Percentiles rank a stretch among this genome's conserved stretches.
phyloP scores from a whole-genome alignment of 1,140 invertebrate species.

The Drosophila bocqueti region DNA sequence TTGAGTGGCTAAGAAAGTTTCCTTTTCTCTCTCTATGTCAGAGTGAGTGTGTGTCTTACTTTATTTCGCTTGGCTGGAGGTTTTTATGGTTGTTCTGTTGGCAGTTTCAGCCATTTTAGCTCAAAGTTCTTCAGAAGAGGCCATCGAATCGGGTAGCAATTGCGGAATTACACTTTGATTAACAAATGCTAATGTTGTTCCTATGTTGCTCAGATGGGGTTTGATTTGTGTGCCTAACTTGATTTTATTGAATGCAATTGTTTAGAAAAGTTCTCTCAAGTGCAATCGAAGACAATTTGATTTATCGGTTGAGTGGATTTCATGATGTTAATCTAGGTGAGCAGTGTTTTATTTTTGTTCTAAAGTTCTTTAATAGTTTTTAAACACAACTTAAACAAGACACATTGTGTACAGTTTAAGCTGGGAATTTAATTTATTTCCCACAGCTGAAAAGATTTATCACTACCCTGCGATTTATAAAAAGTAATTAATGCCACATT shows the following conservation, averaged over 20 bases:
- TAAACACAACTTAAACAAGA: not conserved
- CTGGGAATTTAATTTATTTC: not conserved
- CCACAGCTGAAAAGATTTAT: conserved; percentile 7
- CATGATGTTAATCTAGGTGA: conserved; percentile 5
- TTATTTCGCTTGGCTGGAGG: conserved; percentile 56
- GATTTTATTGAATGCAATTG: conserved; percentile 42
- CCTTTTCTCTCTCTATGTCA: conserved; percentile 29
- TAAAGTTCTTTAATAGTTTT: conserved; percentile 1
- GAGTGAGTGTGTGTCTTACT: conserved; percentile 30
- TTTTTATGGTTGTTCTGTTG: conserved; percentile 69
- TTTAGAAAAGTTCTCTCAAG: conserved; percentile 21
- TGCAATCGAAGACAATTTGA: conserved; percentile 25
- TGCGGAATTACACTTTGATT: conserved; percentile 55
- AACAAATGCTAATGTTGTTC: conserved; percentile 51
- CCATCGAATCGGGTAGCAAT: conserved; percentile 24
- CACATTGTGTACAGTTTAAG: not conserved
- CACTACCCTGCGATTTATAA: not conserved
- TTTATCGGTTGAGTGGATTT: conserved; percentile 22
- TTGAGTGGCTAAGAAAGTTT: conserved; percentile 74
- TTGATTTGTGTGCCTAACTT: conserved; percentile 28
- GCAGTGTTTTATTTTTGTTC: conserved; percentile 1
- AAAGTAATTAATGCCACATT: conserved; percentile 30
- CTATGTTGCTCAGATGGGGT: conserved; percentile 32
- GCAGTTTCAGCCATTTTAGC: conserved; percentile 46
- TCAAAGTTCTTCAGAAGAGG: conserved; percentile 32